Base-by-base conservation (phyloP, 2,888 invertebrate genomes). In the Notocelia uddmanniana region DNA sequence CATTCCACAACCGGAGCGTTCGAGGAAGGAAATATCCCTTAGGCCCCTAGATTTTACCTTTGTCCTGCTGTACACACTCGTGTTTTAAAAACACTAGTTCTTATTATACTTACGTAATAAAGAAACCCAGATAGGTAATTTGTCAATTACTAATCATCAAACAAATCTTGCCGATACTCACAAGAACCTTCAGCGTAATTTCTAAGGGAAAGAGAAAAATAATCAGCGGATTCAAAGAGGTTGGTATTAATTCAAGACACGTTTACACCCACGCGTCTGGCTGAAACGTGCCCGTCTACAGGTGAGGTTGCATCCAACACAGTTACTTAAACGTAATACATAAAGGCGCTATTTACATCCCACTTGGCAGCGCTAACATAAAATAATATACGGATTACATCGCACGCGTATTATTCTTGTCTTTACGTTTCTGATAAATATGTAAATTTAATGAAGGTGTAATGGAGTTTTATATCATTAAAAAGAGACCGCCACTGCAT, bases 141-240 rank as follows among this genome's bases (percentile, higher is more conserved):
- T 34, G 34, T 34, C 37, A 41, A 41, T 41, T 41, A 41, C 41
- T 15, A 6, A 41, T 41, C 15, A 41, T 41, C 41, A 0, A 15
- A 45, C n/a, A 45, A 45, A 5, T 45, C 45, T 8, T n/a, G 45
- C 1, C n/a, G 13, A 6, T 45, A 2, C 8, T n/a, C n/a, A 45
- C n/a, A 1, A 45, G n/a, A 45, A n/a, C n/a, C 45, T 6, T n/a
- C 13, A 37, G 31, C 31, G 10, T 37, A 37, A 34, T 34, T 23
- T 45, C 10, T 26, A 37, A 50, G 34, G 45, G 6, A 67, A 15
- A 59, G 41, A 41, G 34, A 67, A 71, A 66, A 66, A 67, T 77
- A 78, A 83, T 82, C 77, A 78, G 77, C 77, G 76, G 80, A 81
- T 81, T 83, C 83, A 78, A 81, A 83, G 76, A 76, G 74, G 72